Evolutionary conservation across 1,140 invertebrate species (phyloP).

Genomic region (Hylaeus anthracinus): DNA sequence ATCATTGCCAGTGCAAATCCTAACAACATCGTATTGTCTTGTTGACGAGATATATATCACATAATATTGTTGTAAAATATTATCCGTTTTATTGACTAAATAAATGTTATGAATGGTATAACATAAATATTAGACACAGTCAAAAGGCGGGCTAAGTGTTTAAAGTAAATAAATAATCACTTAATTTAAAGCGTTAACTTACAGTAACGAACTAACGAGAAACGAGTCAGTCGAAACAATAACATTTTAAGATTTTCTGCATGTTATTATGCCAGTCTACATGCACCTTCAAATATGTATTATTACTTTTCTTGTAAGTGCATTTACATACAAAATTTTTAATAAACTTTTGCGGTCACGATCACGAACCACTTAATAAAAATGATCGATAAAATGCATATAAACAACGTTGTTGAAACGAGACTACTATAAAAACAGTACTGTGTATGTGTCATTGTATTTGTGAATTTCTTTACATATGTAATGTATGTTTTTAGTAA

Average conservation of each 20-base stretch:
- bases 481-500: neutral
- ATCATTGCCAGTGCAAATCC: constrained; percentile 52
- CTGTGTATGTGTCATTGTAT: neutral
- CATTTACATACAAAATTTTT: neutral
- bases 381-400: constrained; percentile 35
- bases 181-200: constrained; percentile 11
- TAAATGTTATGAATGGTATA: neutral
- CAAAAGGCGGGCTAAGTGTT: neutral
- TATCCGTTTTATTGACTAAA: constrained; percentile 30
- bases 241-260: constrained; percentile 26
- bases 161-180: constrained; percentile 39
- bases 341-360: neutral
- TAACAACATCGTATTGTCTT: constrained; percentile 67
- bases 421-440: neutral
- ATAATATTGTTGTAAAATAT: constrained; percentile 67
- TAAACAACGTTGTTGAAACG: constrained; percentile 8
- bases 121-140: constrained; percentile 21
- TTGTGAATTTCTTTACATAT: neutral
- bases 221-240: constrained; percentile 33
- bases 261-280: constrained; percentile 49
- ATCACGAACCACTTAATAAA: neutral
- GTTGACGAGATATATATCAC: constrained; percentile 70
- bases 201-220: constrained; percentile 12
- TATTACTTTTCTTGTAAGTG: constrained; percentile 12
- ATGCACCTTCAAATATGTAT: constrained; percentile 58